Conservation (phyloP, 2,113 vertebrate genomes). For the Promerops cafer region DNA sequence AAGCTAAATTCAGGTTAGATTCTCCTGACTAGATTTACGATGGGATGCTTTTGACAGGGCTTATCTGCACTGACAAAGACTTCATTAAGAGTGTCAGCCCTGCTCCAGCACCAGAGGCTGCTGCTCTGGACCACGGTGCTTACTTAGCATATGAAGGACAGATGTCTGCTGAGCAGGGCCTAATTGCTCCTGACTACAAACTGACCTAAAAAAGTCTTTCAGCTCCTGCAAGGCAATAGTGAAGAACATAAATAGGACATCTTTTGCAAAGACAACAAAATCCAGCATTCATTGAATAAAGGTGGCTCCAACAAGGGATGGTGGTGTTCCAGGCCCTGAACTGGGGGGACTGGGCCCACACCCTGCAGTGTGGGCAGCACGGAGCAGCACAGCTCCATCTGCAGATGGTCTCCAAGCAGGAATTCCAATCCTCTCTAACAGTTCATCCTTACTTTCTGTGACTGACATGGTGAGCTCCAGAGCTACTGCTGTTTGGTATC, state of each 20-base stretch:
- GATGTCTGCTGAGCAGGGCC: constrained; percentile 10
- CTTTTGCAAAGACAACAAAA: constrained; percentile 31
- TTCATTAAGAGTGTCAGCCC: constrained; percentile 5
- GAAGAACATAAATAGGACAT: constrained; percentile 19
- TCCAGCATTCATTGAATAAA: background rate
- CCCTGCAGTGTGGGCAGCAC: background rate
- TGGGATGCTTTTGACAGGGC: background rate
- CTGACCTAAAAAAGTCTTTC: constrained; percentile 57
- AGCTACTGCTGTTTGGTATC: background rate
- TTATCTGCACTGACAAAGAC: constrained; percentile 18
- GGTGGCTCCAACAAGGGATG: background rate
- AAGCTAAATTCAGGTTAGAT: background rate
- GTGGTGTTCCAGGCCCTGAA: background rate
- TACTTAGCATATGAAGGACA: constrained; percentile 54
- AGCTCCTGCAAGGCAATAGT: background rate
- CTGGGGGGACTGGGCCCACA: background rate
- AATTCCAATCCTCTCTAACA: background rate
- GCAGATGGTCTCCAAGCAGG: background rate
- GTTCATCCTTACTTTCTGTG: background rate
- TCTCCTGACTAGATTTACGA: background rate
- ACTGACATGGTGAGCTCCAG: background rate
- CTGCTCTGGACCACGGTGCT: constrained; percentile 19
- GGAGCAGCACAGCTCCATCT: background rate
- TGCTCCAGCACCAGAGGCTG: background rate
- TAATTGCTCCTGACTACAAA: constrained; percentile 47